Evolutionary conservation across 1,140 invertebrate species (phyloP).

Genomic region (Fragariocoptes setiger): DNA sequence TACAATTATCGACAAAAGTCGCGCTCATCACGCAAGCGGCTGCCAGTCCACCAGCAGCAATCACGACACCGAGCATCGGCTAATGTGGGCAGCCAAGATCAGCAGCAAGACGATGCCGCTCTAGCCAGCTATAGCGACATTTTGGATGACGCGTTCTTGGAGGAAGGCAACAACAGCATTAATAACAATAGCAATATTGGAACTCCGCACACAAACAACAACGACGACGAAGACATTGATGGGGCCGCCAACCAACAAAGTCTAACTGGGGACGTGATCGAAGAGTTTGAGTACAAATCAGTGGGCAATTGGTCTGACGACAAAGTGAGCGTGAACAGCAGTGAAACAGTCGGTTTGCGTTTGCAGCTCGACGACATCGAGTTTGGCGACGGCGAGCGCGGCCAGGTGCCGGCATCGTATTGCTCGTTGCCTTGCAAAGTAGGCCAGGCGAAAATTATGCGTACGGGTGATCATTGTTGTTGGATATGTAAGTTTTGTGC

Average conservation of each 20-base stretch:
- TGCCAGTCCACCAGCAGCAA: slow-evolving; percentile 7
- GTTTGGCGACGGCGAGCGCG: slow-evolving; percentile 5
- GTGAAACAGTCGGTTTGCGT: no score
- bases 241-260: not conserved
- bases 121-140: not conserved
- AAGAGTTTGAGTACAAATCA: slow-evolving; percentile 17
- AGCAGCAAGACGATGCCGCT: not conserved
- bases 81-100: no score
- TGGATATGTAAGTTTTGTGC: slow-evolving; percentile 24
- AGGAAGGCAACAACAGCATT: not conserved
- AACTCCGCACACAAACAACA: not conserved
- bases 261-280: not conserved
- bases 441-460: slow-evolving; percentile 33
- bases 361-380: slow-evolving; percentile 22
- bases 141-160: not conserved
- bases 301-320: slow-evolving; percentile 18
- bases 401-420: slow-evolving; percentile 25
- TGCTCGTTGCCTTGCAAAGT: slow-evolving; percentile 31
- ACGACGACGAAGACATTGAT: not conserved
- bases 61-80: slow-evolving; percentile 23
- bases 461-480: slow-evolving; percentile 21
- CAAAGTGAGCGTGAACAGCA: no score
- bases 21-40: slow-evolving; percentile 12
- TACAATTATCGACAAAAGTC: slow-evolving; percentile 24
- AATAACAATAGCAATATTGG: not conserved